These are phyloP conservation scores for Lamellibrachia luymesi DNA, from an alignment of 1,140 invertebrate species.

Conservation along the genomic window DNA sequence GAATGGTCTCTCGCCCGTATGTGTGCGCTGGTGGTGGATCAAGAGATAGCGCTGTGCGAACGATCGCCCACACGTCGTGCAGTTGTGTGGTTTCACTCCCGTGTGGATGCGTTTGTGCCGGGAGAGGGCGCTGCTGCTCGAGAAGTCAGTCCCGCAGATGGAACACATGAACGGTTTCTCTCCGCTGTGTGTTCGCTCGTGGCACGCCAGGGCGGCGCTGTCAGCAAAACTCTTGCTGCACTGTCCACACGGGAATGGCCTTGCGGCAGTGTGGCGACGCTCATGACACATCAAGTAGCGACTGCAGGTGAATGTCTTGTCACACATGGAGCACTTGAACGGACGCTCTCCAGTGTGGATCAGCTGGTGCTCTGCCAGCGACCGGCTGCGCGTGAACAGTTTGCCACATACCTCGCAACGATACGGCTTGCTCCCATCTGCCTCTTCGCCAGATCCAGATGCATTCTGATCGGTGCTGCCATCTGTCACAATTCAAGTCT, in stretches of 20 bases:
- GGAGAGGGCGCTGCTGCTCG: background rate
- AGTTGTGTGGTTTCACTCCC: constrained; percentile 10
- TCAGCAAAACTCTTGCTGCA: background rate
- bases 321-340: background rate
- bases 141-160: background rate
- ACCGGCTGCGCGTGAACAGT: background rate
- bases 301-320: background rate
- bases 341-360: background rate
- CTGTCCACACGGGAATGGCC: background rate
- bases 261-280: background rate
- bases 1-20: constrained; percentile 4
- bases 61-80: background rate
- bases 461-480: background rate
- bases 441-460: background rate
- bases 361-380: background rate
- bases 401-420: background rate
- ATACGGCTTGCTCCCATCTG: background rate
- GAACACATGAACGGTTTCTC: constrained; percentile 9
- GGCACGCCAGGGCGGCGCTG: background rate
- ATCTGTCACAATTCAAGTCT: background rate
- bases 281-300: background rate
- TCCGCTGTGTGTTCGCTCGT: background rate
- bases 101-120: background rate
- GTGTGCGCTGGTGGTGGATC: background rate
- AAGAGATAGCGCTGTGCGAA: background rate